phyloP scores from a whole-genome alignment of 2,888 invertebrate species.

The Tinea pellionella region DNA sequence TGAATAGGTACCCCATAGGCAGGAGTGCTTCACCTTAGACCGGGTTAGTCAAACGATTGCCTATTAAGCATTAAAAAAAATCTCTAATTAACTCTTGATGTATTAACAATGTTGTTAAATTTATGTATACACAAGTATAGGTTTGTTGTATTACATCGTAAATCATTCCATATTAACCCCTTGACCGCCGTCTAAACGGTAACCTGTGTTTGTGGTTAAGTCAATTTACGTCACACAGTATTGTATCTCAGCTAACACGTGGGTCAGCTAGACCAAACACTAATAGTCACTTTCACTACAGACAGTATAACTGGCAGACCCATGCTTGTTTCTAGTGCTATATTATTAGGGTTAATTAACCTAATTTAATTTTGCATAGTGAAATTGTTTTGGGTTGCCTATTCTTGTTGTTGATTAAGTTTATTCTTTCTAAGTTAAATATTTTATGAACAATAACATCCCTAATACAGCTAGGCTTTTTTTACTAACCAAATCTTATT shows the following conservation, averaged over 20 bases:
- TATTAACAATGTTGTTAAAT: no score
- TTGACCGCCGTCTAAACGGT: neutral
- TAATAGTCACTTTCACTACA: slow-evolving; percentile 17
- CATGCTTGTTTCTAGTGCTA: neutral
- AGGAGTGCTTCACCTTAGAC: no score
- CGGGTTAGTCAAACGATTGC: no score
- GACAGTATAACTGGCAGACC: neutral
- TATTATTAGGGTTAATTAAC: neutral
- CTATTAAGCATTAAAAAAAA: no score
- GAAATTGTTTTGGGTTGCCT: neutral
- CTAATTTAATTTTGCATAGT: neutral
- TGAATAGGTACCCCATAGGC: no score
- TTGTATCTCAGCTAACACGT: slow-evolving; percentile 7
- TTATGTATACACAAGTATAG: neutral
- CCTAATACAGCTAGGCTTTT: no score
- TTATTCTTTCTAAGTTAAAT: no score
- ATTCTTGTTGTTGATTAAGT: no score
- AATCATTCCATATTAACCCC: neutral
- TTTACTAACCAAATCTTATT: no score
- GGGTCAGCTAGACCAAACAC: slow-evolving; percentile 8
- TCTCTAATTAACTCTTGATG: no score
- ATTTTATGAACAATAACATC: no score
- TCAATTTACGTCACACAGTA: neutral
- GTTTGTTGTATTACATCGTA: neutral
- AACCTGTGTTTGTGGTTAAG: slow-evolving; percentile 5